Evolutionary conservation across 2,888 invertebrate species (phyloP).

Genomic region (Plutella xylostella): DNA sequence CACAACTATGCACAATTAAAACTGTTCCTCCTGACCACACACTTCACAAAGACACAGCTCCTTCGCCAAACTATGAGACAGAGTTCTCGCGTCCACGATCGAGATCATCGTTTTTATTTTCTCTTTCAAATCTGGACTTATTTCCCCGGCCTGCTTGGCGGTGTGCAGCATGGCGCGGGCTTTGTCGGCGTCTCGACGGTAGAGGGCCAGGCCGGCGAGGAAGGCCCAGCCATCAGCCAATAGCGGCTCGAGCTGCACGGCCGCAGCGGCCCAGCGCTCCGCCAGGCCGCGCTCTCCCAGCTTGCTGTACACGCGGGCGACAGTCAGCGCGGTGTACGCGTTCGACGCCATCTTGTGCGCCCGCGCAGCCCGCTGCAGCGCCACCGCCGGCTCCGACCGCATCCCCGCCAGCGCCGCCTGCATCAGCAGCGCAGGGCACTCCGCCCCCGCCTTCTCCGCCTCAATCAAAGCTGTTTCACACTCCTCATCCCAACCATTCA

Average conservation of each 20-base stretch:
- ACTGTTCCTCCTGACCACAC: too few species aligned
- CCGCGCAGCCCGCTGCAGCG: constrained; percentile 51
- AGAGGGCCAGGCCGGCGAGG: constrained; percentile 43
- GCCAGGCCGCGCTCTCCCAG: constrained; percentile 36
- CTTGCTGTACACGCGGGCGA: constrained; percentile 39
- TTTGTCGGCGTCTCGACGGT: constrained; percentile 34
- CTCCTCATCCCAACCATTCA: constrained; percentile 39
- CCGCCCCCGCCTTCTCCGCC: constrained; percentile 40
- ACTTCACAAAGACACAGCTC: constrained; percentile 45
- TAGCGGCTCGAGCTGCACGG: constrained; percentile 47
- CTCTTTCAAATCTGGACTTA: constrained; percentile 38
- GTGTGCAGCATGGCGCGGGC: constrained; percentile 47
- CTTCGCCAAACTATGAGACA: constrained; percentile 40
- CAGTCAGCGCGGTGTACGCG: constrained; percentile 41
- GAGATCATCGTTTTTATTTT: constrained; percentile 35
- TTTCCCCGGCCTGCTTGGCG: constrained; percentile 42
- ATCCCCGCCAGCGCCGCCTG: constrained; percentile 37
- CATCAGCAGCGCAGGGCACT: constrained; percentile 36
- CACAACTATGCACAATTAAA: too few species aligned
- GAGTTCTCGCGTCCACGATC: constrained; percentile 29
- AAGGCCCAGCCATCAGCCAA: constrained; percentile 56
- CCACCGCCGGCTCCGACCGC: constrained; percentile 26
- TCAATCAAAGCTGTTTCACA: constrained; percentile 37
- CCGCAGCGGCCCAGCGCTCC: constrained; percentile 47
- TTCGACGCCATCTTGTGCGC: constrained; percentile 46